Conservation (phyloP, 2,113 vertebrate species). For the Epinephelus lanceolatus region DNA sequence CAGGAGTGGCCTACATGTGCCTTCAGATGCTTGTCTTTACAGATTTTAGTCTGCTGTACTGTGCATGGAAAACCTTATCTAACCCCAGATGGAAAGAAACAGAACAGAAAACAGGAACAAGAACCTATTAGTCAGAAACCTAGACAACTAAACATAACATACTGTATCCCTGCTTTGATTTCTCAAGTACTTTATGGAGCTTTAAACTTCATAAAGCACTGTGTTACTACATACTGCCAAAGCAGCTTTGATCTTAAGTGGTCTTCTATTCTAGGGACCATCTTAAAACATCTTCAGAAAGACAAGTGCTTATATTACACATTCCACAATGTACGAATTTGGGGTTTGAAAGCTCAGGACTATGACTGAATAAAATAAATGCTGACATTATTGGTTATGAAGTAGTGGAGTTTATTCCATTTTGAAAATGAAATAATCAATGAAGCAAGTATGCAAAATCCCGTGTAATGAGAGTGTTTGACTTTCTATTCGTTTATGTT, state of each 20-base stretch:
- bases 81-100: not conserved
- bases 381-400: not conserved
- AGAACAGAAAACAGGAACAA: not conserved
- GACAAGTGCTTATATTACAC: constrained; percentile 7
- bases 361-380: not conserved
- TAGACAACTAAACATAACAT: not conserved
- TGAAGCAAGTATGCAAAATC: not conserved
- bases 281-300: constrained; percentile 6
- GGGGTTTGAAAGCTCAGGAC: not conserved
- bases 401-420: not conserved
- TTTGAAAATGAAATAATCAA: not conserved
- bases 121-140: not conserved
- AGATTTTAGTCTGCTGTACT: not conserved
- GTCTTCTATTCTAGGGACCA: not conserved
- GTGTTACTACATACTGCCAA: constrained; percentile 9
- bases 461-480: not conserved
- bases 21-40: not conserved
- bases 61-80: not conserved
- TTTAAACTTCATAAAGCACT: constrained; percentile 1
- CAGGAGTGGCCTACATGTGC: not conserved
- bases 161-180: not conserved
- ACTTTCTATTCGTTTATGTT: not conserved
- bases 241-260: constrained; percentile 31
- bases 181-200: not conserved
- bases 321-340: not conserved